phyloP scores from a whole-genome alignment of 2,113 vertebrate genomes.

The Ciconia boyciana region DNA sequence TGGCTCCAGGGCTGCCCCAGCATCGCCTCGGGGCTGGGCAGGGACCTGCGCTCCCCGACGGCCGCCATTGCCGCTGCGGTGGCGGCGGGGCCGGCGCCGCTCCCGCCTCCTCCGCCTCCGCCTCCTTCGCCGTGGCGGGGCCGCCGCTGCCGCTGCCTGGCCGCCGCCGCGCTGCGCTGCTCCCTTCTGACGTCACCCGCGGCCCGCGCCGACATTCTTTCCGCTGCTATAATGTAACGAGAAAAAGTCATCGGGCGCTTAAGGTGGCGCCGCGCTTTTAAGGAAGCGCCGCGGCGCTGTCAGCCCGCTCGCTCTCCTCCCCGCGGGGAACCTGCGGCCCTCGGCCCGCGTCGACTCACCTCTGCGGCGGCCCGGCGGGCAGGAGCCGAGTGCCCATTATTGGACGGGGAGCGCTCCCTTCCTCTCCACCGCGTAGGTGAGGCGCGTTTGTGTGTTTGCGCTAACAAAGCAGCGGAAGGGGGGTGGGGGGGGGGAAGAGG shows the following conservation, averaged over 20 bases:
- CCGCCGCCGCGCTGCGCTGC: conserved; percentile 90
- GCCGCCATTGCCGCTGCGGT: conserved; percentile 90
- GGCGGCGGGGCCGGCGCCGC: conserved; percentile 58
- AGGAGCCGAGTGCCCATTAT: conserved; percentile 25
- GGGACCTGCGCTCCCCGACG: conserved; percentile 90
- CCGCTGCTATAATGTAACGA: conserved; percentile 96
- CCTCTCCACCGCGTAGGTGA: conserved; percentile 25
- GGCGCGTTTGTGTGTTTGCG: background rate
- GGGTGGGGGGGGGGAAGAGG: background rate
- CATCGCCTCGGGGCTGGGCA: conserved; percentile 95
- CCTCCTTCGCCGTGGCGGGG: conserved; percentile 65
- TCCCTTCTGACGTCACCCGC: conserved; percentile 97
- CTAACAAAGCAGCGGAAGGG: conserved; percentile 18
- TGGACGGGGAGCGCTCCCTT: background rate
- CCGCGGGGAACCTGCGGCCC: background rate
- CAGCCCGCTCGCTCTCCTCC: background rate
- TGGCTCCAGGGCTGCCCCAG: conserved; percentile 94
- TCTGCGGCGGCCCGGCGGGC: conserved; percentile 28
- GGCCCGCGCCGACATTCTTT: conserved; percentile 99
- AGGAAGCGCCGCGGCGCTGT: conserved; percentile 63
- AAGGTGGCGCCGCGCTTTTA: conserved; percentile 68
- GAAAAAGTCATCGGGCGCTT: conserved; percentile 69
- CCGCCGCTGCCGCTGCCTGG: conserved; percentile 80
- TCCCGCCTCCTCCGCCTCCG: conserved; percentile 43
- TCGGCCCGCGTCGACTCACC: conserved; percentile 15